Conservation (phyloP, 2,888 invertebrate genomes). For the Drosophila neutralis region DNA sequence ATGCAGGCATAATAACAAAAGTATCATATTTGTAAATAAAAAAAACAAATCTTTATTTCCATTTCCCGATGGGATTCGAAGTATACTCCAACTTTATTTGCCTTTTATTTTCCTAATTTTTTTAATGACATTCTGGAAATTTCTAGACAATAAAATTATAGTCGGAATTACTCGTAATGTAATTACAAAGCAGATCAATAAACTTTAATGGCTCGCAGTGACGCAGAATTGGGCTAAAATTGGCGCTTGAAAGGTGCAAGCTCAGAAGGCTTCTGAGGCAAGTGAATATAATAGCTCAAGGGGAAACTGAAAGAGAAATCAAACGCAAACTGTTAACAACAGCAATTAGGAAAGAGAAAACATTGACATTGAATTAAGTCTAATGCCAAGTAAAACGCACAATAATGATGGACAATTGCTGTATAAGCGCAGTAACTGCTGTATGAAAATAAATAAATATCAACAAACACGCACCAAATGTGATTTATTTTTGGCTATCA, state of each 20-base stretch:
- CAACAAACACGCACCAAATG: conserved; percentile 46
- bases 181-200: conserved; percentile 9
- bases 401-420: conserved; percentile 45
- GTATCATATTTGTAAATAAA: not conserved
- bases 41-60: not conserved
- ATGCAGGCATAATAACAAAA: not conserved
- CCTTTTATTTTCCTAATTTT: not conserved
- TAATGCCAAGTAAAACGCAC: conserved; percentile 44
- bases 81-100: not conserved
- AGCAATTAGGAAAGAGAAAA: conserved; percentile 38
- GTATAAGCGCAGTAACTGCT: conserved; percentile 35
- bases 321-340: not conserved
- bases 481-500: conserved; percentile 33
- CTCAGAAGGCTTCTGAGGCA: conserved; percentile 4
- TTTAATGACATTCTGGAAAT: not conserved
- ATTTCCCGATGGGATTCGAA: too few species aligned
- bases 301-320: not conserved
- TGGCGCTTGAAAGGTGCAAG: conserved; percentile 25
- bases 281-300: conserved; percentile 10
- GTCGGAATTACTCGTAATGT: not conserved
- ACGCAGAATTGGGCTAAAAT: conserved; percentile 24
- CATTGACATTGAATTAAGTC: conserved; percentile 73
- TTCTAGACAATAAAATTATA: not conserved
- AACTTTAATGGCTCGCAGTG: conserved; percentile 15
- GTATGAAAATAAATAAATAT: conserved; percentile 42